Percentiles rank a stretch among this genome's conserved stretches.
Conservation (phyloP, 2,113 vertebrate species). For the Oenanthe oenanthe region DNA sequence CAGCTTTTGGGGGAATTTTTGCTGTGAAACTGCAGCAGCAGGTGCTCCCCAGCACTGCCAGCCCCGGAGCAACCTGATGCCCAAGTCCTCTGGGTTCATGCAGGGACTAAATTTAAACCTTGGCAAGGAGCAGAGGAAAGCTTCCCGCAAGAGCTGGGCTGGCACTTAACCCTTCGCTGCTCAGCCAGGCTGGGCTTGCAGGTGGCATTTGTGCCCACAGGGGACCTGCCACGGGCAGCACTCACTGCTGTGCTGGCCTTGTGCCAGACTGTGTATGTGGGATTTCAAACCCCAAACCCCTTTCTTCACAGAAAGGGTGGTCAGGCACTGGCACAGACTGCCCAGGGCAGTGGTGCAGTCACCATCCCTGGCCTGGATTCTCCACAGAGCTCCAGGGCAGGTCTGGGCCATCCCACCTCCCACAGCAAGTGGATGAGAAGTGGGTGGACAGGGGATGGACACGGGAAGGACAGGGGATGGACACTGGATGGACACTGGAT, state of each 20-base stretch:
- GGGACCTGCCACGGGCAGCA: fast-evolving
- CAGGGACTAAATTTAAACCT: constrained; percentile 84
- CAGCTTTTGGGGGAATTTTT: neutral
- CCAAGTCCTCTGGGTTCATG: constrained; percentile 76
- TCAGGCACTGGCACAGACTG: neutral
- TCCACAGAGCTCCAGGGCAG: fast-evolving
- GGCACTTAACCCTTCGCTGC: constrained; percentile 32
- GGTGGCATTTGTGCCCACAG: neutral
- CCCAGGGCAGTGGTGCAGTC: neutral
- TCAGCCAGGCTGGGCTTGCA: neutral
- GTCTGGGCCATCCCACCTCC: fast-evolving
- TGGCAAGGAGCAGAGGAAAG: constrained; percentile 30
- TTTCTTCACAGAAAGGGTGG: neutral
- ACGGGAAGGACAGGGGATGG: no score
- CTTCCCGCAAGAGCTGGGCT: neutral
- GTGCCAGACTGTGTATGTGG: no score
- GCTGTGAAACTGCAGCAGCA: constrained; percentile 77
- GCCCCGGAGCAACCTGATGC: constrained; percentile 82
- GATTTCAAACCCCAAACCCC: neutral
- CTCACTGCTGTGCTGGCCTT: fast-evolving
- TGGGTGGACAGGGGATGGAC: no score
- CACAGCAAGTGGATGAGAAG: neutral
- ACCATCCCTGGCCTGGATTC: fast-evolving
- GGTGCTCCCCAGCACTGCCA: constrained; percentile 77
- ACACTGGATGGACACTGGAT: no score